A percentile compares a stretch with the other conserved stretches of the same genome.
phyloP scores from a whole-genome alignment of 2,797 vertebrate genomes.

The Setipinna tenuifilis region DNA sequence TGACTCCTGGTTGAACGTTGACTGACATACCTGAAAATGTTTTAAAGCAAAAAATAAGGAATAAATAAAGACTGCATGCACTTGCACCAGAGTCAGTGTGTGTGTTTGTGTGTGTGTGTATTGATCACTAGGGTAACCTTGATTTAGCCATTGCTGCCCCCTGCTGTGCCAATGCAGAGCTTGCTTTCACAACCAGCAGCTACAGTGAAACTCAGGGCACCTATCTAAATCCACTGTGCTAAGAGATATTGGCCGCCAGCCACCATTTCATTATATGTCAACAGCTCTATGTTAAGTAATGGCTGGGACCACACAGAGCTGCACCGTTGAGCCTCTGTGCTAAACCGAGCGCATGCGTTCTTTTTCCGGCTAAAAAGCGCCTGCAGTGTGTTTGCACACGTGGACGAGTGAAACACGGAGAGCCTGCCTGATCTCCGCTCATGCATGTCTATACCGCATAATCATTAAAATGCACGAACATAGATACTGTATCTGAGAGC shows the following conservation, averaged over 20 bases:
- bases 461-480: constrained; percentile 13
- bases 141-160: constrained; percentile 58
- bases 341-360: constrained; percentile 13
- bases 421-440: not conserved
- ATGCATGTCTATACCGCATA: constrained; percentile 21
- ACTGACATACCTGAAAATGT: not conserved
- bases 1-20: not conserved
- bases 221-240: constrained; percentile 11
- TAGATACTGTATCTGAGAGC: constrained; percentile 25
- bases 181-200: not conserved
- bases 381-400: constrained; percentile 23
- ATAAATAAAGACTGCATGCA: not conserved
- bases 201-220: not conserved
- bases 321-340: not conserved
- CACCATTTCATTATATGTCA: constrained; percentile 26
- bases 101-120: constrained; percentile 28
- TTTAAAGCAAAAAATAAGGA: not conserved
- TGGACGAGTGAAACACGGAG: constrained; percentile 5
- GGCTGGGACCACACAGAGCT: constrained; percentile 12
- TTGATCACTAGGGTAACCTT: constrained; percentile 23
- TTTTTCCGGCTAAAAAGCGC: not conserved
- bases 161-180: constrained; percentile 52
- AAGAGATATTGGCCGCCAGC: constrained; percentile 4
- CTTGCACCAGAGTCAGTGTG: not conserved
- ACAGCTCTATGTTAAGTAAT: constrained; percentile 25